Conservation (phyloP, 2,113 vertebrate species). For the Synchiropus splendidus region DNA sequence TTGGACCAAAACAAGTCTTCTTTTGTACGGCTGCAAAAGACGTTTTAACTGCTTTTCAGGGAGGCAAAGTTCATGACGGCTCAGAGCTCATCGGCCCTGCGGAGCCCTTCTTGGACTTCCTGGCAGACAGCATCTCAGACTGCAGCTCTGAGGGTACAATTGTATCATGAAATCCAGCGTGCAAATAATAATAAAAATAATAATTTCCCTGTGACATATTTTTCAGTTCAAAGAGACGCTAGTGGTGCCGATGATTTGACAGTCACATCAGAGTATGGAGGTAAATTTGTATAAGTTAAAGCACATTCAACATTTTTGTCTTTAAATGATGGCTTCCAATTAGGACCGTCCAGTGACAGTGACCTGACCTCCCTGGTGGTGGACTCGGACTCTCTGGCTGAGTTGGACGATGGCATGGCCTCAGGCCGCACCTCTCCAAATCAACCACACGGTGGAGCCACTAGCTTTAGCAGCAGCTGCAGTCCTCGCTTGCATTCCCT, state of each 20-base stretch:
- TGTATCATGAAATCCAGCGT: not conserved
- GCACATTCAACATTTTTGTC: not conserved
- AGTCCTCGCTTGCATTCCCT: constrained; percentile 52
- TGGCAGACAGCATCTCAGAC: constrained; percentile 80
- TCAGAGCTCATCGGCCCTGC: constrained; percentile 93
- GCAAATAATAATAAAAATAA: not conserved
- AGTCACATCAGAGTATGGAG: constrained; percentile 77
- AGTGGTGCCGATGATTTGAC: constrained; percentile 77
- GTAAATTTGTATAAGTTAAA: constrained; percentile 42
- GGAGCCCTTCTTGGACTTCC: constrained; percentile 74
- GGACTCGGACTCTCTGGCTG: constrained; percentile 81
- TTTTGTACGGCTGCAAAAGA: not conserved
- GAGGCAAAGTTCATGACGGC: constrained; percentile 87
- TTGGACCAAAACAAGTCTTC: not conserved
- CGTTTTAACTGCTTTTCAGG: constrained; percentile 56
- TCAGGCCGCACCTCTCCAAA: constrained; percentile 84
- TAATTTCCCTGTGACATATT: not conserved
- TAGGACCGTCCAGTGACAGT: constrained; percentile 86
- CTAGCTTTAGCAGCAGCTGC: constrained; percentile 46
- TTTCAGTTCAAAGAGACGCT: constrained; percentile 74
- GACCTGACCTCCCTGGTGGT: constrained; percentile 80
- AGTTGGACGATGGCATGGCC: constrained; percentile 95
- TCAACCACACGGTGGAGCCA: constrained; percentile 63
- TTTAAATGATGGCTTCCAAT: not conserved
- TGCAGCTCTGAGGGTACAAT: constrained; percentile 84